Evolutionary conservation across 2,113 vertebrate genomes (phyloP).

Genomic region (Xiphorhynchus elegans): DNA sequence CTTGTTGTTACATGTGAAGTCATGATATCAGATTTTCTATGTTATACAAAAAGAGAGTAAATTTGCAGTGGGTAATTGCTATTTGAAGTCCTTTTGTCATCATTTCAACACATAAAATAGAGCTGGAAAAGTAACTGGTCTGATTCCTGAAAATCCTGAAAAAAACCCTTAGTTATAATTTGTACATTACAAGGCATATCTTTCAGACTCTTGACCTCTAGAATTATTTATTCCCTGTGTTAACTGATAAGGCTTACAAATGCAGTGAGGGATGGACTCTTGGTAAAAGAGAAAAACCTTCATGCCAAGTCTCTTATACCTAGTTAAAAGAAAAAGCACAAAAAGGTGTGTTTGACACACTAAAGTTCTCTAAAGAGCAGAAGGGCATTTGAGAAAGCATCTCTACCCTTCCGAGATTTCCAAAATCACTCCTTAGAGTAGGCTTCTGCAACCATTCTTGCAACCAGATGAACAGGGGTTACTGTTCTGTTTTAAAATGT

Average conservation of each 20-base stretch:
- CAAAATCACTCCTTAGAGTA: background rate
- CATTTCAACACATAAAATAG: background rate
- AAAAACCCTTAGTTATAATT: background rate
- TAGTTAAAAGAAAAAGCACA: background rate
- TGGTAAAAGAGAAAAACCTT: background rate
- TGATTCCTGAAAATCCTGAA: background rate
- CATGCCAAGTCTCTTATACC: background rate
- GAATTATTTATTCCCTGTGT: background rate
- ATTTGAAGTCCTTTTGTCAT: background rate
- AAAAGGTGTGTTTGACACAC: background rate
- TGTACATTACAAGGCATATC: background rate
- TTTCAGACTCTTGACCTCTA: background rate
- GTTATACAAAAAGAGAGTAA: background rate
- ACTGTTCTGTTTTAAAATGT: background rate
- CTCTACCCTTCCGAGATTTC: background rate
- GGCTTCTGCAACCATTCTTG: background rate
- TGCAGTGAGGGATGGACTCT: background rate
- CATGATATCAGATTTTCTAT: background rate
- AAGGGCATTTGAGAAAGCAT: background rate
- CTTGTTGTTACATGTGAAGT: background rate
- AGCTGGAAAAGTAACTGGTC: background rate
- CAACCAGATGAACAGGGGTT: background rate
- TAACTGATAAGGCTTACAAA: background rate
- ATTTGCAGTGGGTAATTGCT: background rate
- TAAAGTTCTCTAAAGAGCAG: background rate